Conservation (phyloP, 2,888 invertebrate genomes). For the Zygogramma bicolorata region DNA sequence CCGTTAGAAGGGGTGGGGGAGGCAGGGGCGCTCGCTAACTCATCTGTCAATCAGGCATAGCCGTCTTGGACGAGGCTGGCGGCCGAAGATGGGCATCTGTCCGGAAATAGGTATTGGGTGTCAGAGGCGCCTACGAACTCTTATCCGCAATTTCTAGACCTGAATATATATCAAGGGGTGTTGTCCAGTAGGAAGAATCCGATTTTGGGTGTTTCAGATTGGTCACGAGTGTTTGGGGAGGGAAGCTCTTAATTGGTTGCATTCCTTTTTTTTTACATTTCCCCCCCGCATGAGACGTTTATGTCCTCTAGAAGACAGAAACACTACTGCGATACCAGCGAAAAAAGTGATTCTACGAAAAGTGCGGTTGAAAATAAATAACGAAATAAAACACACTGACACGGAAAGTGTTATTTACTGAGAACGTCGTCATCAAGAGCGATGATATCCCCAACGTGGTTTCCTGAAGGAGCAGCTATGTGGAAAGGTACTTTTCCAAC, state of each 20-base stretch:
- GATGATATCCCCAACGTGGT: too few relatives aligned
- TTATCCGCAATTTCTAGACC: background rate
- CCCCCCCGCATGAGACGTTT: too few relatives aligned
- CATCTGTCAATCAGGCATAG: conserved; percentile 39
- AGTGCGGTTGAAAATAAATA: too few relatives aligned
- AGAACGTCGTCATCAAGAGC: too few relatives aligned
- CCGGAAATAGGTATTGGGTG: background rate
- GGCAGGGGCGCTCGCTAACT: conserved; percentile 20
- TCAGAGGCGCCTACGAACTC: background rate
- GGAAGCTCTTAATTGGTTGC: background rate
- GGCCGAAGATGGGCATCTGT: background rate
- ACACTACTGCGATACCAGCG: too few relatives aligned
- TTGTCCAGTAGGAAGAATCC: background rate
- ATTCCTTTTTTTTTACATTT: too few relatives aligned
- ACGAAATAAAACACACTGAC: too few relatives aligned
- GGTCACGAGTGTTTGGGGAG: background rate
- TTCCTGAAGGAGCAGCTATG: too few relatives aligned
- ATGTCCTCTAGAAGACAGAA: too few relatives aligned
- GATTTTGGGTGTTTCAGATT: background rate
- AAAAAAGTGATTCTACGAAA: too few relatives aligned
- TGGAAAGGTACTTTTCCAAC: too few relatives aligned
- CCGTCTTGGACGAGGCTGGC: conserved; percentile 30
- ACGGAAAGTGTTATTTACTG: too few relatives aligned
- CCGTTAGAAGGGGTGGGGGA: background rate
- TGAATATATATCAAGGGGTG: background rate